Evolutionary conservation across 2,797 vertebrate genomes (phyloP).

Genomic region (Crocidura indochinensis): DNA sequence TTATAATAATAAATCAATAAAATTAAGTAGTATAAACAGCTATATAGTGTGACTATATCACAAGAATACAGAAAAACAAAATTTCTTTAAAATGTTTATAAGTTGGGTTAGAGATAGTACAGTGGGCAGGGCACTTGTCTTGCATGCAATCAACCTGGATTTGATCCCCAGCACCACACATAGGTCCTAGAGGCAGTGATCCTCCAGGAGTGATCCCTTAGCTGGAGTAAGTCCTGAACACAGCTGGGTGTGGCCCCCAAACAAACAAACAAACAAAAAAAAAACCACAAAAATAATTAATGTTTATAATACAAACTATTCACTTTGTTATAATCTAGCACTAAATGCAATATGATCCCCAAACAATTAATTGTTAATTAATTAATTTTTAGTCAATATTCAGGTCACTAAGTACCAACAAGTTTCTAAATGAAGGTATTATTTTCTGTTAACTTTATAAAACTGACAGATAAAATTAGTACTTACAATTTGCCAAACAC

Average conservation of each 20-base stretch:
- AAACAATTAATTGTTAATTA: slow-evolving; percentile 38
- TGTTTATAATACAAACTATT: slow-evolving; percentile 12
- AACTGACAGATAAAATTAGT: slow-evolving; percentile 61
- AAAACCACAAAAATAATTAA: not conserved
- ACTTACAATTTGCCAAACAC: slow-evolving; percentile 98
- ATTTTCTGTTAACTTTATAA: slow-evolving; percentile 66
- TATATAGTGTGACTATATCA: not conserved
- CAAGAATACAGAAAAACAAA: not conserved
- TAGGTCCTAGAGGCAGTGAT: too few species aligned
- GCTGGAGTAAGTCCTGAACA: not conserved
- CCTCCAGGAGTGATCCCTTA: too few species aligned
- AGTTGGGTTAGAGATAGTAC: too few species aligned
- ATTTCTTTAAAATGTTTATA: slow-evolving; percentile 14
- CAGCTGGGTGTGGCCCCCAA: too few species aligned
- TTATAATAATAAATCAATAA: not conserved
- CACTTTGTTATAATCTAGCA: slow-evolving; percentile 25
- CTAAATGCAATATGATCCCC: slow-evolving; percentile 38
- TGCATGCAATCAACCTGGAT: too few species aligned
- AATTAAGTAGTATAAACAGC: not conserved
- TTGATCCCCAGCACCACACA: too few species aligned
- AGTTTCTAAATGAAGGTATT: slow-evolving; percentile 61
- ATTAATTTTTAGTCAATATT: slow-evolving; percentile 52
- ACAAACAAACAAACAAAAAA: too few species aligned
- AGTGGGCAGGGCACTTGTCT: too few species aligned
- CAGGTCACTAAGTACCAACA: slow-evolving; percentile 16